Percentiles rank a stretch among this genome's conserved stretches.
These are phyloP conservation scores for Urophycis tenuis DNA, from an alignment of 2,797 vertebrate genomes.

Conservation along the genomic window DNA sequence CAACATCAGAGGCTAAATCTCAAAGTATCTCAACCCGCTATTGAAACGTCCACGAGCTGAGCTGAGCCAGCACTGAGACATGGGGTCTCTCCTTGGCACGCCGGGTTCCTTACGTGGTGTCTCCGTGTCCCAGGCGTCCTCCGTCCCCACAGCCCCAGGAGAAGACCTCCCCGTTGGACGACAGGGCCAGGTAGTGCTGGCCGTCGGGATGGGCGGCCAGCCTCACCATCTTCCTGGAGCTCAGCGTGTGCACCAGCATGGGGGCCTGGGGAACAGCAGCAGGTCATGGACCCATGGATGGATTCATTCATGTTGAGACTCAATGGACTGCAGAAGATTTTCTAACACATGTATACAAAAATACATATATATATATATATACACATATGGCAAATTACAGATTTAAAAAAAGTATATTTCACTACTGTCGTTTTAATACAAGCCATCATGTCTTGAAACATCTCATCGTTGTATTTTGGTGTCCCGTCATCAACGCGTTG, in stretches of 20 bases:
- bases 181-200: conserved; percentile 91
- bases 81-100: not conserved
- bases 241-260: conserved; percentile 84
- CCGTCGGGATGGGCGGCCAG: conserved; percentile 96
- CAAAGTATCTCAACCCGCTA: not conserved
- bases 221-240: conserved; percentile 88
- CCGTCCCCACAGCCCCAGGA: conserved; percentile 98
- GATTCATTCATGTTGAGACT: not conserved
- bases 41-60: not conserved
- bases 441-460: not conserved
- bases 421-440: not conserved
- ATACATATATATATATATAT: too few relatives aligned
- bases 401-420: not conserved
- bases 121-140: conserved; percentile 94
- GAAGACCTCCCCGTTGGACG: conserved; percentile 90
- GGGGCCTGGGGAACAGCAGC: conserved; percentile 73
- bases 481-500: not conserved
- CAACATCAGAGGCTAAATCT: not conserved
- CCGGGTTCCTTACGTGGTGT: conserved; percentile 80
- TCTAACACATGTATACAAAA: too few relatives aligned
- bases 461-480: not conserved
- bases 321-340: not conserved
- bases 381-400: not conserved
- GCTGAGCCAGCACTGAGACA: not conserved
- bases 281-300: not conserved